Evolutionary conservation across 1,140 invertebrate genomes (phyloP), one percentile per base, ranked within the genome.

Genomic region (Dreissena rostriformis): DNA sequence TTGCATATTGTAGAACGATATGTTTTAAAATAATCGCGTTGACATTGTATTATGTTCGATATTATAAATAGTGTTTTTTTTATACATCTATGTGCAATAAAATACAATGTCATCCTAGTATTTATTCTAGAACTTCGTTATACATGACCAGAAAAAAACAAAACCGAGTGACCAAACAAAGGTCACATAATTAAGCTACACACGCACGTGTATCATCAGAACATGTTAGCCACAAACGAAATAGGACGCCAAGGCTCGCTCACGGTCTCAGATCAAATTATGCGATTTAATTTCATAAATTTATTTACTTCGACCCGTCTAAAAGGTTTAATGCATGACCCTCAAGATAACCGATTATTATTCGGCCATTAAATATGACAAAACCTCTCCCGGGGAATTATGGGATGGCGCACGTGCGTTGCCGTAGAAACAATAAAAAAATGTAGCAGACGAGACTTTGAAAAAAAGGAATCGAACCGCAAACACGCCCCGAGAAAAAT

Each of bases 361-460:
- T 73, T 81, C 67, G 55, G 49, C 53, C 53, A 81, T 72, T 63
- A 73, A 65, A 61, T 81, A 51, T 26, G 39, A 73, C 26, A n/a
- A 55, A 81, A 51, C 57, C 57, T 61, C 57, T 61, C 57, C 57
- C 57, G 57, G 57, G 57, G 67, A 68, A 68, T 68, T 68, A 68
- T 68, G 29, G 70, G 70, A 73, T 52, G 61, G 55, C 67, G 70
- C 79, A 81, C 79, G 79, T 81, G 79, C 57, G 68, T 19, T 65
- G 15, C 22, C 22, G 52, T 49, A 39, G 79, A 65, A 65, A 81
- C 29, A 61, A 61, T 68, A 28, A 68, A 68, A 68, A 5, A 68
- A 68, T 22, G 29, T 61, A 61, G 57, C 57, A 61, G 57, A 61
- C 57, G 57, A 61, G 17, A 61, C 22, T 61, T 61, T 61, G 22